Evolutionary conservation across 2,797 vertebrate genomes (phyloP), one percentile per base, ranked within the genome.

Genomic region (Alfaro cultratus): DNA sequence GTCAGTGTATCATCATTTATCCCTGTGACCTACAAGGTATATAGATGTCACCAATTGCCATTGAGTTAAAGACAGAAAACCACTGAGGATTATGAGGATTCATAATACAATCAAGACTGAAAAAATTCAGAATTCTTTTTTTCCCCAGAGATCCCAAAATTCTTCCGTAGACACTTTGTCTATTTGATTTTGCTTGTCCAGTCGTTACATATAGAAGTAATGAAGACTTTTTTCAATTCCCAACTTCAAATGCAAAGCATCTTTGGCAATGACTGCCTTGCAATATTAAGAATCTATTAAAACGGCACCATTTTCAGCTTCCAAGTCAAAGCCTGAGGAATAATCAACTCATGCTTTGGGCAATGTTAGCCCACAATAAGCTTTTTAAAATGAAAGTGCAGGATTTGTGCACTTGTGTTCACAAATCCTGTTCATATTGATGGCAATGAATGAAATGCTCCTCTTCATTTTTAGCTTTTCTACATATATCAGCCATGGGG

Each of bases 261-360:
- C 75, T 76, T 73, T 90, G 87, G 88, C 82, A 89, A 84, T 83
- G 81, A 67, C 82, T 94, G 94, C 89, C 89, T 89, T 93, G 93
- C 91, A 91, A 94, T 94, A 95, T 91, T 85, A 93, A 89, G 78
- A 86, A 74, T 85, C 86, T 85, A 85, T 84, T 93, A 93, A 94
- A 94, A 85, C 84, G 93, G 83, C 86, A 91, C 77, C 73, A 86
- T 91, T 91, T 91, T 91, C 87, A 86, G 90, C 87, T 90, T 87
- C 85, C 94, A 85, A 86, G 77, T 94, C 91, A 89, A 81, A 85
- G 88, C 87, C 84, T 87, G 89, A 86, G 81, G 88, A 84, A 81
- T 85, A 83, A 92, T 93, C 92, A 84, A 29, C 85, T 85, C 89
- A 70, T 72, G 88, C 77, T 93, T 76, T 89, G 84, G 91, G 90